A percentile compares a stretch with the other conserved stretches of the same genome.
Evolutionary conservation across 2,113 vertebrate genomes (phyloP).

Genomic region (Notothenia rossii): DNA sequence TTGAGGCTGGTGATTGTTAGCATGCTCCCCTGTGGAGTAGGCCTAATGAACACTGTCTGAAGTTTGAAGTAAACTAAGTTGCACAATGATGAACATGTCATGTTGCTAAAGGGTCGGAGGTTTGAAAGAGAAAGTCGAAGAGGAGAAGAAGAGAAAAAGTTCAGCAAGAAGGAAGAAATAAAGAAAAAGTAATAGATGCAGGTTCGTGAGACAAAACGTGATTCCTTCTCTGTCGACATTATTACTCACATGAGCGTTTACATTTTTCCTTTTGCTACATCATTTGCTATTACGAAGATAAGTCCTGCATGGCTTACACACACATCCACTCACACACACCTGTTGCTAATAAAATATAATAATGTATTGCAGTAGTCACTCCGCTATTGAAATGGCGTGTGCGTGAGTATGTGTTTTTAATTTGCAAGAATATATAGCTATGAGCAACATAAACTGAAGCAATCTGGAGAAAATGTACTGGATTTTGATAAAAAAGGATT

Average conservation of each 20-base stretch:
- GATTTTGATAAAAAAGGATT: conserved; percentile 18
- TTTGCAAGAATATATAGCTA: conserved; percentile 28
- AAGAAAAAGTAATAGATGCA: not conserved
- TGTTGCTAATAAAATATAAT: conserved; percentile 23
- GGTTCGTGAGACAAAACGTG: not conserved
- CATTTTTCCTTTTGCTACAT: not conserved
- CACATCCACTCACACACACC: conserved; percentile 7
- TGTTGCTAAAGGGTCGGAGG: not conserved
- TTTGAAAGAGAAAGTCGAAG: not conserved
- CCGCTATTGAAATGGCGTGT: conserved; percentile 1
- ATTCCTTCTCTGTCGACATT: not conserved
- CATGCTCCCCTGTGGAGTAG: not conserved
- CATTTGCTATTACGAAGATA: conserved; percentile 10
- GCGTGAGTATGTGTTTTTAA: conserved; percentile 9
- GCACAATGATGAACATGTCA: not conserved
- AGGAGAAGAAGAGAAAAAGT: not conserved
- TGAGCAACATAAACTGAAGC: conserved; percentile 23
- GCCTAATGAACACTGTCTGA: not conserved
- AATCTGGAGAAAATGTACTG: conserved; percentile 27
- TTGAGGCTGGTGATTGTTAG: not conserved
- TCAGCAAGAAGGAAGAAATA: not conserved
- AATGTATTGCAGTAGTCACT: conserved; percentile 29
- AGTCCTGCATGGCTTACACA: not conserved
- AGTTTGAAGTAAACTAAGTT: not conserved
- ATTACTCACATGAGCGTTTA: not conserved